phyloP scores from a whole-genome alignment of 2,113 vertebrate species.

The Oryzias curvinotus region DNA sequence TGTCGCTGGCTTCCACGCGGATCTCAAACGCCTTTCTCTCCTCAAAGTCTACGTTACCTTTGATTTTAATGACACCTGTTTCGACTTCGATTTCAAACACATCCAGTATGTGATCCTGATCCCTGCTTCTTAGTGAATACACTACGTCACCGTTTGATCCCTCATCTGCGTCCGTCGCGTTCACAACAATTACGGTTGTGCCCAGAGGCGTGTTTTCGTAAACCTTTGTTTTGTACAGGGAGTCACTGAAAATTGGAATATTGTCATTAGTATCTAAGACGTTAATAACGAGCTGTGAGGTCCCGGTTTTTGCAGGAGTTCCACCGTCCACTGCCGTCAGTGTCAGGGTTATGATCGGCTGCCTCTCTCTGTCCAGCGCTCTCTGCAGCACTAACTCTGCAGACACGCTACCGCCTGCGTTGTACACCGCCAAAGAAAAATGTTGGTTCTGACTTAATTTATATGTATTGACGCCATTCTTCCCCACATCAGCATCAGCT shows the following conservation, averaged over 20 bases:
- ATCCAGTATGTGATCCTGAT: constrained; percentile 61
- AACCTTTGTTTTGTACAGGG: constrained; percentile 72
- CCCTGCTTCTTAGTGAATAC: constrained; percentile 68
- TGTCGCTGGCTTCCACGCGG: constrained; percentile 78
- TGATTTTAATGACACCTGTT: constrained; percentile 57
- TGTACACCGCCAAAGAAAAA: constrained; percentile 73
- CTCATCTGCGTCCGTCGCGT: constrained; percentile 80
- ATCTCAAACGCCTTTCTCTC: constrained; percentile 78
- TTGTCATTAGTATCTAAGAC: constrained; percentile 84
- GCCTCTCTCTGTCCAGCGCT: constrained; percentile 78
- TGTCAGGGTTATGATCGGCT: constrained; percentile 62
- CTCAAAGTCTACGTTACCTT: constrained; percentile 80
- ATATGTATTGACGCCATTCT: constrained; percentile 76
- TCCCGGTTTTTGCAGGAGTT: constrained; percentile 67
- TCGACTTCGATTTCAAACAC: constrained; percentile 70
- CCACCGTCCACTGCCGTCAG: constrained; percentile 77
- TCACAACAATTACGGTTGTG: constrained; percentile 57
- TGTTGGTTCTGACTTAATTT: constrained; percentile 75
- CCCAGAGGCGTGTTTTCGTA: constrained; percentile 70
- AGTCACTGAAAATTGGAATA: constrained; percentile 75
- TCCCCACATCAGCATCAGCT: constrained; percentile 74
- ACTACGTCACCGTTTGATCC: constrained; percentile 73
- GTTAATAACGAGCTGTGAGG: constrained; percentile 71
- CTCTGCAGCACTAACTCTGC: constrained; percentile 80
- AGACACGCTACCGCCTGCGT: constrained; percentile 70